Percentiles rank a stretch among this genome's conserved stretches.
These are phyloP conservation scores for Podarcis muralis DNA, from an alignment of 2,113 vertebrate species.

Conservation along the genomic window DNA sequence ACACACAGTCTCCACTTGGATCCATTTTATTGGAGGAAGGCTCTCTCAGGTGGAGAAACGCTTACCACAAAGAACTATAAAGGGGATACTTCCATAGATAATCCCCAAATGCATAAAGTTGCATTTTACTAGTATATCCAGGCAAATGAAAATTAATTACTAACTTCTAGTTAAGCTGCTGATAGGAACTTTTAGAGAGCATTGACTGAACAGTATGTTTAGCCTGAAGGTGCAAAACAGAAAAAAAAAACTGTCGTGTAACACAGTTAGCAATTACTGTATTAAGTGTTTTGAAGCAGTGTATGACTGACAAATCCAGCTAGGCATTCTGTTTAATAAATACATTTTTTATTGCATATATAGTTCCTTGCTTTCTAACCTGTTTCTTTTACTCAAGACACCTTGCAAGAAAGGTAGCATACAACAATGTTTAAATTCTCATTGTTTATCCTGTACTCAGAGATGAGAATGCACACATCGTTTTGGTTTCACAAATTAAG, in stretches of 20 bases:
- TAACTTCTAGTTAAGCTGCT: neutral
- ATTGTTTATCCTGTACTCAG: neutral
- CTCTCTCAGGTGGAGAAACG: neutral
- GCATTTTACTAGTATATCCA: neutral
- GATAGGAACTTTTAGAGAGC: neutral
- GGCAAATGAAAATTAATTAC: conserved; percentile 11
- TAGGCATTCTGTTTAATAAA: conserved; percentile 15
- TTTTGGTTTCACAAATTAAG: neutral
- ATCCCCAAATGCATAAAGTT: neutral
- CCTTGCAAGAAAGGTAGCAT: neutral
- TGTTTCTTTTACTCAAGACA: neutral
- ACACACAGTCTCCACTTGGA: neutral
- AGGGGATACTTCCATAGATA: neutral
- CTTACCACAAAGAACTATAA: neutral
- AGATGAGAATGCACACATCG: neutral
- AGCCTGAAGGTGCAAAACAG: neutral
- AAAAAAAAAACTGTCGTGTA: neutral
- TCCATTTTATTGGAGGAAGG: neutral
- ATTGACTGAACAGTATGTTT: neutral
- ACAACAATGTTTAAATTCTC: neutral
- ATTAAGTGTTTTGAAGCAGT: conserved; percentile 18
- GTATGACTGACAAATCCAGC: neutral
- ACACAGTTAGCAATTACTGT: neutral
- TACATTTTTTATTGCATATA: neutral
- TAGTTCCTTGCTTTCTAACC: neutral